Evolutionary conservation across 2,113 vertebrate species (phyloP).

Genomic region (Melanostigma gelatinosum): DNA sequence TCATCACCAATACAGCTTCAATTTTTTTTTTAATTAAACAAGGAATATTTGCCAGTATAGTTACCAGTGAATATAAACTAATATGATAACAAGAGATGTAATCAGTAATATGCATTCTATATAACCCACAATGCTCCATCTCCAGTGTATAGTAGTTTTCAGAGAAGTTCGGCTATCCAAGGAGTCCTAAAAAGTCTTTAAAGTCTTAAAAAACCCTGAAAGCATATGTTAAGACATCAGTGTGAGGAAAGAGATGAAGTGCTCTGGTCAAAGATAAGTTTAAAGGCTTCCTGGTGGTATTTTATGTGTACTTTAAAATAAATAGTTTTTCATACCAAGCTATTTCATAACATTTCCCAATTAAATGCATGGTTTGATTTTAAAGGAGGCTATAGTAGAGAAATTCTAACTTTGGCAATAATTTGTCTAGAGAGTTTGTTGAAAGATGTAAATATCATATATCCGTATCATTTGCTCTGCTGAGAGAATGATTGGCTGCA

Average conservation of each 20-base stretch:
- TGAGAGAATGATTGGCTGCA: too few relatives aligned
- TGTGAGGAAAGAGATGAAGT: background rate
- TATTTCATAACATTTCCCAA: background rate
- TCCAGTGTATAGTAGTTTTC: too few relatives aligned
- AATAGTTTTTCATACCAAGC: background rate
- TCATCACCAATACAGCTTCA: background rate
- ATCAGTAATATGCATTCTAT: too few relatives aligned
- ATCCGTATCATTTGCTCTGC: too few relatives aligned
- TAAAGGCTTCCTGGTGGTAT: background rate
- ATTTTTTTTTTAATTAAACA: background rate
- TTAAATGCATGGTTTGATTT: background rate
- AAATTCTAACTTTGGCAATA: background rate
- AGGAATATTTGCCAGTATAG: background rate
- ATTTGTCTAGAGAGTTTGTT: background rate
- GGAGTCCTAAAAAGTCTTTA: background rate
- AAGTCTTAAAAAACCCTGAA: background rate
- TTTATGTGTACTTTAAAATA: background rate
- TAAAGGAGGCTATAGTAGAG: background rate
- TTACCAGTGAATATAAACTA: background rate
- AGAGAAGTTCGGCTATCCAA: background rate
- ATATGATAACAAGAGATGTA: too few relatives aligned
- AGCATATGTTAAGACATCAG: background rate
- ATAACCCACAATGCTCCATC: too few relatives aligned
- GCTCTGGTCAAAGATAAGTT: background rate
- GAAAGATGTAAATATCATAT: background rate